Conservation (phyloP, 2,797 vertebrate species). For the Mycteria americana region DNA sequence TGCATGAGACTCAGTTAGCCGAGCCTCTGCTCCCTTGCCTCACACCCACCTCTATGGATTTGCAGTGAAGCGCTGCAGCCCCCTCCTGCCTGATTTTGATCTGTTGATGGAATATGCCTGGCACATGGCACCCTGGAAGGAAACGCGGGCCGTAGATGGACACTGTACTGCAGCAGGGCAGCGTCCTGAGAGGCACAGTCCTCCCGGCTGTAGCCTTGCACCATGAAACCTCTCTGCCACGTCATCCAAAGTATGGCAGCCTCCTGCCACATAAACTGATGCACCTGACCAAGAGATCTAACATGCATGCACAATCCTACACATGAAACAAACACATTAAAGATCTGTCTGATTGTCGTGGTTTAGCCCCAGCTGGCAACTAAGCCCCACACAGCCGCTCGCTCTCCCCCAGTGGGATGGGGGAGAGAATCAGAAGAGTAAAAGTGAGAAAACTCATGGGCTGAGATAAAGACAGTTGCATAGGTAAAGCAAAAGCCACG, state of each 20-base stretch:
- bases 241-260: not conserved
- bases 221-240: not conserved
- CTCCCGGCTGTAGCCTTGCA: not conserved
- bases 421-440: no score
- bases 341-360: not conserved
- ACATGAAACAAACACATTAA: not conserved
- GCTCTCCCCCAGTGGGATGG: no score
- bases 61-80: not conserved
- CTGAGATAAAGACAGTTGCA: no score
- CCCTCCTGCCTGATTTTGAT: not conserved
- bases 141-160: accelerated
- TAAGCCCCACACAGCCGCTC: no score
- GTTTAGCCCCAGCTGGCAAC: no score
- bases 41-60: not conserved
- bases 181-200: not conserved
- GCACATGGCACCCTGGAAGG: not conserved
- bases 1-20: not conserved
- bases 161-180: not conserved
- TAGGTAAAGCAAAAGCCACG: no score
- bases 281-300: not conserved
- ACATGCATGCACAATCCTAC: not conserved
- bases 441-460: no score
- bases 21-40: not conserved
- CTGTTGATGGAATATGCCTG: not conserved
- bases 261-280: not conserved